Evolutionary conservation across 2,113 vertebrate species (phyloP), one percentile per base, ranked within the genome.

Genomic region (Cheilinus undulatus): DNA sequence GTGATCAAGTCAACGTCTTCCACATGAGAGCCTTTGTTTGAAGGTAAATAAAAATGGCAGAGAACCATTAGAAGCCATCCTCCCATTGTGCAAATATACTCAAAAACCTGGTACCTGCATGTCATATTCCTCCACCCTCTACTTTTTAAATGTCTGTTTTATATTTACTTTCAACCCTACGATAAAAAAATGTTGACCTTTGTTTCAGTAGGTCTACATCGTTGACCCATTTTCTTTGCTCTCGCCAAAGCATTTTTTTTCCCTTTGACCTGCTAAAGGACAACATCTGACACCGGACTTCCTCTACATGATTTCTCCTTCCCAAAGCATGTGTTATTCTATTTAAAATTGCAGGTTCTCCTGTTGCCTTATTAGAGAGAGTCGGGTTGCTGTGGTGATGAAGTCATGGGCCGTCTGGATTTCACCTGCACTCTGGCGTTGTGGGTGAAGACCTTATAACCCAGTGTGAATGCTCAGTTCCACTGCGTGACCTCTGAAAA

Each of bases 281-380:
- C 15, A 70, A 57, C 62, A 89, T 68, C 9, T 73, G 83, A 87
- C 78, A 84, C 88, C 54, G 49, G 67, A 88, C 84, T 89, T 92
- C 87, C 89, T 86, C 42, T 59, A 87, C 92, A 91, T 68, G 62
- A 86, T 84, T 91, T 91, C 67, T 85, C 73, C 74, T 84, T 86
- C 73, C 71, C 76, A 59, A 81, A 80, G 45, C 79, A 88, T 73
- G 34, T 84, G 66, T 89, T 89, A 71, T 88, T 86, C 56, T 85
- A 70, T 82, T 73, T 66, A 70, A 22, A 89, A 89, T 90, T 89
- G 76, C 88, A 92, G 91, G 74, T 70, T 93, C 92, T 94, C 90
- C 36, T 76, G 86, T 94, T 92, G 73, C 93, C 88, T 88, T 93
- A 89, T 84, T 90, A 78, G 80, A 80, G 76, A 76, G 91, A 91